Evolutionary conservation across 1,140 invertebrate genomes (phyloP).

Genomic region (Lycorma delicatula): DNA sequence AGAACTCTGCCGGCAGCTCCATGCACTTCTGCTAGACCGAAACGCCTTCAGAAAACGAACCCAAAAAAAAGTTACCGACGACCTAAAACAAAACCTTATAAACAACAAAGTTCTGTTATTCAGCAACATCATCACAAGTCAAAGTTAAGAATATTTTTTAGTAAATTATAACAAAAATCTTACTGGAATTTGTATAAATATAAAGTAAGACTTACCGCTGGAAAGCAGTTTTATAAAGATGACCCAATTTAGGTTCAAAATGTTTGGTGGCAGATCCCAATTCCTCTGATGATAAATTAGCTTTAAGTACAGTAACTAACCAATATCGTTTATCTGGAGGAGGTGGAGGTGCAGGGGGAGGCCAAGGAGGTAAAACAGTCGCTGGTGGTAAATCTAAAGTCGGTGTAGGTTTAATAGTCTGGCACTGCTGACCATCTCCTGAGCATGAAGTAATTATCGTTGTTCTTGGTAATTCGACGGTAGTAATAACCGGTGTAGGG

Average conservation of each 20-base stretch:
- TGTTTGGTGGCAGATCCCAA: constrained; percentile 29
- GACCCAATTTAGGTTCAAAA: constrained; percentile 41
- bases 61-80: too few species aligned
- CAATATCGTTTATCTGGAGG: constrained; percentile 52
- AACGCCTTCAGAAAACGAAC: too few species aligned
- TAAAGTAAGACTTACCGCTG: too few species aligned
- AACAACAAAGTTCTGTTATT: too few species aligned
- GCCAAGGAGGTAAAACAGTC: constrained; percentile 40
- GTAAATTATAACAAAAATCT: too few species aligned
- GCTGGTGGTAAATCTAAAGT: constrained; percentile 42
- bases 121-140: too few species aligned
- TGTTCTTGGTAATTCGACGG: constrained; percentile 20
- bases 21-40: too few species aligned
- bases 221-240: constrained; percentile 43
- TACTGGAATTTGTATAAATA: too few species aligned
- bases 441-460: constrained; percentile 1
- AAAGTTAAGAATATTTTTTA: too few species aligned
- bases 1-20: too few species aligned
- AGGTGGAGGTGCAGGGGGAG: constrained; percentile 31
- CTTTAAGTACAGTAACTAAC: constrained; percentile 60
- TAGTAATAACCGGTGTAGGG: constrained; percentile 34
- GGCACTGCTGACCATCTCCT: constrained; percentile 23
- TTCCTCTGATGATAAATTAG: constrained; percentile 24
- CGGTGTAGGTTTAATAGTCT: constrained; percentile 26
- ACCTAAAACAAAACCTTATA: too few species aligned